Conservation (phyloP, 2,888 invertebrate genomes). For the Slavum lentiscoides region DNA sequence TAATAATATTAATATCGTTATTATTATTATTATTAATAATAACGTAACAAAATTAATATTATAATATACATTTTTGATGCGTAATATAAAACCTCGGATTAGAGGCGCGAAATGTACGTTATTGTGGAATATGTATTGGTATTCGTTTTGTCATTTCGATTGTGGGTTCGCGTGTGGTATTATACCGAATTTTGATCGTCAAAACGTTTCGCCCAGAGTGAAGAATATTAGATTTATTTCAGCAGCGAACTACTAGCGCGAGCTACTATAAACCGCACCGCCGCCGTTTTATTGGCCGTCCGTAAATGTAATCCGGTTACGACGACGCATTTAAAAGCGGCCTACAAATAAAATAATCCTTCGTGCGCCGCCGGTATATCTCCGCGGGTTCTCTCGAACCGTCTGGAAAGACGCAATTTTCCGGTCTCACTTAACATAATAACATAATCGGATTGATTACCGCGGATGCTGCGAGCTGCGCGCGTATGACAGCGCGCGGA, state of each 20-base stretch:
- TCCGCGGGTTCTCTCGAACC: constrained; percentile 31
- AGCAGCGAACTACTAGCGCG: background rate
- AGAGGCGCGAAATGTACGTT: background rate
- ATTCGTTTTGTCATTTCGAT: background rate
- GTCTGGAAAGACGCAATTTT: constrained; percentile 53
- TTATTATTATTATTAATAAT: too few species aligned
- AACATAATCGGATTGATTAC: constrained; percentile 53
- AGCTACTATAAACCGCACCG: constrained; percentile 31
- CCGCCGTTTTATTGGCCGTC: constrained; percentile 41
- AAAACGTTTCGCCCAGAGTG: constrained; percentile 12
- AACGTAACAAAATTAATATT: too few species aligned
- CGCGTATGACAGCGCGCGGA: background rate
- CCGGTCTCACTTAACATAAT: constrained; percentile 52
- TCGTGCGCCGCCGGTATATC: background rate
- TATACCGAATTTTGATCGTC: background rate
- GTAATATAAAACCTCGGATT: too few species aligned
- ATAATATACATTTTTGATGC: too few species aligned
- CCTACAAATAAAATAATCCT: constrained; percentile 19
- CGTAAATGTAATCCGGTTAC: constrained; percentile 46
- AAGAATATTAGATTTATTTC: constrained; percentile 42
- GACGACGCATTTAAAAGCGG: constrained; percentile 33
- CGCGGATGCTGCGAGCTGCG: background rate
- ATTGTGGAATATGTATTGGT: background rate
- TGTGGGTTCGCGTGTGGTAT: too few species aligned
- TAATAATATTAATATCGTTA: too few species aligned